A percentile compares a stretch with the other conserved stretches of the same genome.
phyloP scores from a whole-genome alignment of 2,113 vertebrate genomes.

The Rhipidura dahli region DNA sequence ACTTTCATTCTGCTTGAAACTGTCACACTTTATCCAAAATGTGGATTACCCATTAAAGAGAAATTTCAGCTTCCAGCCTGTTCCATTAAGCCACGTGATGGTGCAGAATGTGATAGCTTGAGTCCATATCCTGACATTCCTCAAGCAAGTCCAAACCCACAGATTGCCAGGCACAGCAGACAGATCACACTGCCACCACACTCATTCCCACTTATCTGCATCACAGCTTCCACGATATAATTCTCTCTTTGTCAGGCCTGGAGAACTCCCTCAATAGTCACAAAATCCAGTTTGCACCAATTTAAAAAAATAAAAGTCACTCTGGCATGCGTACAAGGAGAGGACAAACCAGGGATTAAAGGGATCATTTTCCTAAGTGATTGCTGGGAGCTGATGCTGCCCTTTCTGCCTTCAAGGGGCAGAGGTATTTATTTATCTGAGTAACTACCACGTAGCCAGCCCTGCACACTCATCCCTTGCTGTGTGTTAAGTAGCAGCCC shows the following conservation, averaged over 20 bases:
- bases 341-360: neutral
- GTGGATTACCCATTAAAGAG: neutral
- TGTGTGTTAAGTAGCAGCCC: rapidly evolving
- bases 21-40: neutral
- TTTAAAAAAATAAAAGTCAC: neutral
- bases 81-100: neutral
- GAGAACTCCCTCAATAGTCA: neutral
- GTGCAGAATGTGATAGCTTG: neutral
- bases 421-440: neutral
- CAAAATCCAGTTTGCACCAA: neutral
- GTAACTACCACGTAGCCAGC: neutral
- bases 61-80: neutral
- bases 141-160: neutral
- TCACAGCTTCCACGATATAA: neutral
- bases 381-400: neutral
- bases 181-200: neutral
- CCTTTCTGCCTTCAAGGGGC: neutral
- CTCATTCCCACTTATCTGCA: neutral
- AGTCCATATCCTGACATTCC: neutral
- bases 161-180: neutral
- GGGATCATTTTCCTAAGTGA: neutral
- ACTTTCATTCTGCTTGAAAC: neutral
- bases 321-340: neutral
- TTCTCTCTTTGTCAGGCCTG: neutral
- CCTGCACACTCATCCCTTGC: neutral